Evolutionary conservation across 2,113 vertebrate species (phyloP).

Genomic region (Pachycephala philippinensis): DNA sequence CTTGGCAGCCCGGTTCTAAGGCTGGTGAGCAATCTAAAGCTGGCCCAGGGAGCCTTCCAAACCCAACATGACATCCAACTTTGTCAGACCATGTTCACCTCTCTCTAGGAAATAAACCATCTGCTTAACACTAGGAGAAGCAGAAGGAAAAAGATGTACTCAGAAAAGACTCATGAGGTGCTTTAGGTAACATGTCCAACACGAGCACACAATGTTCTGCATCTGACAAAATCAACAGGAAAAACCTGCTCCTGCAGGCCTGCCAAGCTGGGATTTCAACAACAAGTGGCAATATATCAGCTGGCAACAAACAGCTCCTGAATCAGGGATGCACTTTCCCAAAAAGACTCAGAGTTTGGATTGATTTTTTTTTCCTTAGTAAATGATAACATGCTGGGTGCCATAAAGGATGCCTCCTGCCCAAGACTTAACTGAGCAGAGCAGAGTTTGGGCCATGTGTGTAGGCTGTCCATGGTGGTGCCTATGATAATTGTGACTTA

Average conservation of each 20-base stretch:
- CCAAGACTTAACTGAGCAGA: neutral
- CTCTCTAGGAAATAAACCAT: neutral
- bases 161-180: neutral
- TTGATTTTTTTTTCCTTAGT: neutral
- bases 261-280: conserved; percentile 58
- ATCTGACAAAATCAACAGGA: conserved; percentile 65
- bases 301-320: conserved; percentile 1
- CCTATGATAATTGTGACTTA: neutral
- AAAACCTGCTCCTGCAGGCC: conserved; percentile 58
- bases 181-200: conserved; percentile 24
- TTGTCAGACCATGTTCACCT: neutral
- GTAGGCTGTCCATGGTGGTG: neutral
- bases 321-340: neutral
- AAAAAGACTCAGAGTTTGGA: neutral
- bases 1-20: neutral
- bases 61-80: neutral
- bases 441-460: neutral
- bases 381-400: neutral
- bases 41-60: neutral
- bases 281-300: conserved; percentile 53
- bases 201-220: conserved; percentile 51
- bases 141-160: conserved; percentile 11
- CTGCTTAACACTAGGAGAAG: neutral
- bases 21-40: neutral
- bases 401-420: neutral